Evolutionary conservation across 1,140 invertebrate species (phyloP), one percentile per base, ranked within the genome.

Genomic region (Drusus annulatus): DNA sequence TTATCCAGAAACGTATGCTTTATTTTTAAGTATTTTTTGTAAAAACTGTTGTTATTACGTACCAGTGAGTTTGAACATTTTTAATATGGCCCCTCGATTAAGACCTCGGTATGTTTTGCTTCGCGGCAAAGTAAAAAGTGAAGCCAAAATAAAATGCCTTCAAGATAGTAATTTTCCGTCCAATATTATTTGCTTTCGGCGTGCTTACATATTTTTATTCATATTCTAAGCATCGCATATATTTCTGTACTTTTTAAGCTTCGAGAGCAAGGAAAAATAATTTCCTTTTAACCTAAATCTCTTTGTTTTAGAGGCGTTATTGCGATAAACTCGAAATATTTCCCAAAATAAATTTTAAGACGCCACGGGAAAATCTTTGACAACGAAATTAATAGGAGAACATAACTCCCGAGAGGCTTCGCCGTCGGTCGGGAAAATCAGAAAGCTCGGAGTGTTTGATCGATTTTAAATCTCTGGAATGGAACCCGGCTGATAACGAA

Each of bases 401-500:
- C 71, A 75, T 75, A 75, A 75, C 51, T 75, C 71, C 54, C 52
- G 52, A 36, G 71, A 36, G 71, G 54, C 36, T 56, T 50, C 36
- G 25, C 15, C 52, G 54, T 58, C 52, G 71, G 71, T 58, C 21
- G 71, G 60, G 54, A 58, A 58, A 75, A 75, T 75, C 71, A 75
- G 52, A 75, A 58, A 75, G 71, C 71, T 75, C 21, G 1, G 25
- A 56, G 71, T 60, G 71, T 31, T 75, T 75, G 71, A 75, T 75
- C 71, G 71, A 75, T 75, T 75, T 75, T 75, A 75, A 75, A 75
- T 52, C 71, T 60, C 52, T 75, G 71, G 71, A 75, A 75, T 75
- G 71, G 54, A 56, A 75, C 54, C 71, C 71, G 71, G 77, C 62
- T 79, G 77, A 79, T 79, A 79, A 79, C 77, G 50, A 65, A 69